Evolutionary conservation across 2,113 vertebrate genomes (phyloP).

Genomic region (Cettia cetti): DNA sequence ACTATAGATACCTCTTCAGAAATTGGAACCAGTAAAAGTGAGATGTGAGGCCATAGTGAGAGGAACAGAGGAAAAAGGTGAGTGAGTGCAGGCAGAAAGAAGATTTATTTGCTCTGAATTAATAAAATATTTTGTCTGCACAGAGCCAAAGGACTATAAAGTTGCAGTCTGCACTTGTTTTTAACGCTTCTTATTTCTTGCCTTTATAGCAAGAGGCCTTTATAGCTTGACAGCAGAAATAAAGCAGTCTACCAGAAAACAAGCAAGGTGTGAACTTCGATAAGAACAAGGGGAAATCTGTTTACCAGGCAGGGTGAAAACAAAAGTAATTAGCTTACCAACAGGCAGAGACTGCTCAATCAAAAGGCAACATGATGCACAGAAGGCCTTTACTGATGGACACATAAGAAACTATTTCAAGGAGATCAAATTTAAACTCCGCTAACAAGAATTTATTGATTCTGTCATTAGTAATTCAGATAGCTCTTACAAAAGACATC

Average conservation of each 20-base stretch:
- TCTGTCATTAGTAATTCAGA: not conserved
- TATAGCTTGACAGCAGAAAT: not conserved
- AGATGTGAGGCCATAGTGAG: not conserved
- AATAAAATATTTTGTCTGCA: not conserved
- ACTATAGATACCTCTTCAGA: not conserved
- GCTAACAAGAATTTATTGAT: not conserved
- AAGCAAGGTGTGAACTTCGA: not conserved
- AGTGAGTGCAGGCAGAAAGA: not conserved
- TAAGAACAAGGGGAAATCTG: not conserved
- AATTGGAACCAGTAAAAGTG: not conserved
- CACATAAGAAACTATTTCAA: not conserved
- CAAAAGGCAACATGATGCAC: not conserved
- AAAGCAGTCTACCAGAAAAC: constrained; percentile 2
- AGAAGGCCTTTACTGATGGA: not conserved
- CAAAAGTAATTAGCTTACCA: constrained; percentile 4
- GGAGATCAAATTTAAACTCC: not conserved
- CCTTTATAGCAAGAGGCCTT: not conserved
- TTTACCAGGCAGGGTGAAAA: constrained; percentile 40
- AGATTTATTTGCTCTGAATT: not conserved
- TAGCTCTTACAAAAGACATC: not conserved
- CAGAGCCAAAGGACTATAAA: not conserved
- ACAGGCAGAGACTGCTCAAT: not conserved
- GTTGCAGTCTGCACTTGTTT: not conserved
- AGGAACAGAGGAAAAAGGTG: not conserved
- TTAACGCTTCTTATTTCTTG: not conserved